These are phyloP conservation scores for Oenanthe oenanthe DNA, from an alignment of 2,113 vertebrate genomes.

Conservation along the genomic window DNA sequence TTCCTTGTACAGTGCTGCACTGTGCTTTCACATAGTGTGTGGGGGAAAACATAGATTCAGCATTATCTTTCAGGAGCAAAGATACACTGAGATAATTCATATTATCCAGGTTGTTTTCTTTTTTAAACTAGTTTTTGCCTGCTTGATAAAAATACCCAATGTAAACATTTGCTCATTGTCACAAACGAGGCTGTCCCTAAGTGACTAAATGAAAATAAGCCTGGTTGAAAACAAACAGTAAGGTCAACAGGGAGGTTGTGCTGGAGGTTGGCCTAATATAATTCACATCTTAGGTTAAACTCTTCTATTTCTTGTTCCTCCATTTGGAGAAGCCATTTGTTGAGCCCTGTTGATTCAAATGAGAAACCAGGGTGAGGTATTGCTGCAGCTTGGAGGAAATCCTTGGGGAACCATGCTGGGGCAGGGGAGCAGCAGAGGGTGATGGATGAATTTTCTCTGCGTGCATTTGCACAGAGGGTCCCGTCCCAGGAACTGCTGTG, in stretches of 20 bases:
- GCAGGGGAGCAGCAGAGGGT: not conserved
- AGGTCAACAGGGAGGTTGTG: not conserved
- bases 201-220: not conserved
- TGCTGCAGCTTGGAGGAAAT: not conserved
- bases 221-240: not conserved
- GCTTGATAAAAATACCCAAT: not conserved
- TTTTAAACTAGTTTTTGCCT: not conserved
- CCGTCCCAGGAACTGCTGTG: not conserved
- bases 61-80: not conserved
- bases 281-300: not conserved
- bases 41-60: not conserved
- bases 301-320: not conserved
- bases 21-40: not conserved
- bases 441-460: not conserved
- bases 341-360: not conserved
- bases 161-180: not conserved
- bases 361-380: not conserved
- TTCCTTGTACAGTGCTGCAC: not conserved
- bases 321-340: not conserved
- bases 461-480: not conserved
- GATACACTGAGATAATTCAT: not conserved
- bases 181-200: not conserved
- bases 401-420: not conserved
- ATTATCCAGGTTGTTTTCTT: fast-evolving
- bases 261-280: not conserved